Conservation (phyloP, 2,888 invertebrate species). For the Mantis religiosa region DNA sequence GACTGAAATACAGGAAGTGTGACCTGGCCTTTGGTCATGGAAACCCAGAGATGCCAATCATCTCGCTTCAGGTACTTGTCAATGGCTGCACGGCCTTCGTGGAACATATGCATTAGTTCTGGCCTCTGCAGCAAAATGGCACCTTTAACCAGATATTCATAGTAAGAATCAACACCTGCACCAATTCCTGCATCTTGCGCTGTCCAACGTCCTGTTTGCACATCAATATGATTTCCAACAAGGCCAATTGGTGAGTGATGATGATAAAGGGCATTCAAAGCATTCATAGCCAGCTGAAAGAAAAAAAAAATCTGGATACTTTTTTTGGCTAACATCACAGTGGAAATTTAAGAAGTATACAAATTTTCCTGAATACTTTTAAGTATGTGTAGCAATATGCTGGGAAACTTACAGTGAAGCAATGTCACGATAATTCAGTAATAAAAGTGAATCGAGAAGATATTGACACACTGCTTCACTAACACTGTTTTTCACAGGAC, state of each 20-base stretch:
- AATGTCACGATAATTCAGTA: too few species aligned
- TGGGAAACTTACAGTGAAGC: too few species aligned
- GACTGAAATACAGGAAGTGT: constrained; percentile 98
- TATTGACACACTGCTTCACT: too few species aligned
- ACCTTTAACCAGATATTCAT: constrained; percentile 97
- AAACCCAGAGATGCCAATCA: constrained; percentile 99
- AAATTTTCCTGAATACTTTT: too few species aligned
- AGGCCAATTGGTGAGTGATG: constrained; percentile 81
- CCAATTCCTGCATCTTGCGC: constrained; percentile 97
- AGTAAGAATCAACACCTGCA: constrained; percentile 94
- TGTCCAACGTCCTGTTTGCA: constrained; percentile 92
- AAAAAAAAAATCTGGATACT: not conserved
- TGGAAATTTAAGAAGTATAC: not conserved
- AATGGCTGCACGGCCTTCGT: constrained; percentile 69
- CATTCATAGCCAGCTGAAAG: constrained; percentile 77
- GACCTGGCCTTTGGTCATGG: constrained; percentile 95
- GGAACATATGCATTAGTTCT: constrained; percentile 86
- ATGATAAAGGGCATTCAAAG: constrained; percentile 82
- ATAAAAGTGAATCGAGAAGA: too few species aligned
- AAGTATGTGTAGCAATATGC: too few species aligned
- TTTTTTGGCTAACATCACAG: too few species aligned
- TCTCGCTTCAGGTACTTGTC: constrained; percentile 86
- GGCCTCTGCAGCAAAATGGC: constrained; percentile 86
- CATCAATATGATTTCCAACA: constrained; percentile 96
- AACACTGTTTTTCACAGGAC: too few species aligned